Conservation (phyloP, 2,113 vertebrate species). For the Phyllopteryx taeniolatus region DNA sequence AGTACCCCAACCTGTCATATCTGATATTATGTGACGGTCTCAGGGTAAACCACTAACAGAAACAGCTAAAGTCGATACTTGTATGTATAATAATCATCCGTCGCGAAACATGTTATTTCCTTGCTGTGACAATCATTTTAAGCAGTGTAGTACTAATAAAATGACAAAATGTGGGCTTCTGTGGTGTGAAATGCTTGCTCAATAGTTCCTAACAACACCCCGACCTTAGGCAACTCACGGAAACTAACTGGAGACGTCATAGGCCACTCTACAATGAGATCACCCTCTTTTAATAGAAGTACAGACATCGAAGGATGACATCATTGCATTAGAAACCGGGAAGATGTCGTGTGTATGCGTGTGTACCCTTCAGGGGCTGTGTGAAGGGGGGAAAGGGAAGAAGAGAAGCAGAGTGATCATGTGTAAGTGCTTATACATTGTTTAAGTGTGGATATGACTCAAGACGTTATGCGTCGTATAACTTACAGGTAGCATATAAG, state of each 20-base stretch:
- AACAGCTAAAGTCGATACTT: constrained; percentile 20
- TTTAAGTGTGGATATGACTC: constrained; percentile 23
- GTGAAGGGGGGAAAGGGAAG: background rate
- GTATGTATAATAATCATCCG: constrained; percentile 8
- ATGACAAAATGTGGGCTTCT: background rate
- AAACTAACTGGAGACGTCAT: constrained; percentile 47
- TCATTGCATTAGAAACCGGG: constrained; percentile 46
- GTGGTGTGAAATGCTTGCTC: background rate
- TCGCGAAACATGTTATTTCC: background rate
- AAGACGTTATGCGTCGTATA: constrained; percentile 44
- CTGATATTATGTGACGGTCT: constrained; percentile 31
- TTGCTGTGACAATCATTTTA: background rate
- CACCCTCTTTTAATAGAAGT: constrained; percentile 50
- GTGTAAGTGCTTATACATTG: constrained; percentile 1
- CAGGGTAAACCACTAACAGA: constrained; percentile 10
- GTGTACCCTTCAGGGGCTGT: constrained; percentile 6
- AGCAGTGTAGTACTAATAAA: background rate
- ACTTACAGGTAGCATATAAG: constrained; percentile 53
- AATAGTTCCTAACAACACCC: constrained; percentile 5
- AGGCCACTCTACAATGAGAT: constrained; percentile 39
- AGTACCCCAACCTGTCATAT: constrained; percentile 47
- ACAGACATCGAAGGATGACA: constrained; percentile 56
- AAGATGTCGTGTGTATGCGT: constrained; percentile 13
- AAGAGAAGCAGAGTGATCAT: background rate
- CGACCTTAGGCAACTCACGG: constrained; percentile 8